Percentiles rank a stretch among this genome's conserved stretches.
Conservation (phyloP, 64 coral and sea anemone genomes). For the Actinia equina region DNA sequence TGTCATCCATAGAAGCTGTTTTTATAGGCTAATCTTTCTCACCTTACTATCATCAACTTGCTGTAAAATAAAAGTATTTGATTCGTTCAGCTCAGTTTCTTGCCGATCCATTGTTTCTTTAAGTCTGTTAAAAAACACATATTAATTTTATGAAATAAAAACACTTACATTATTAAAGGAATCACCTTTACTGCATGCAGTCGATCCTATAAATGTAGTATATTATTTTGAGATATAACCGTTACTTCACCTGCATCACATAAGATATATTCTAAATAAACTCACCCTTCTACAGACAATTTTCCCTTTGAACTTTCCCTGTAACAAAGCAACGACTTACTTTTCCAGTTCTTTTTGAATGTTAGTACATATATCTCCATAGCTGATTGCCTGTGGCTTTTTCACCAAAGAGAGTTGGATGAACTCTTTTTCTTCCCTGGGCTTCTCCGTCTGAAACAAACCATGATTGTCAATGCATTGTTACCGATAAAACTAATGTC, state of each 20-base stretch:
- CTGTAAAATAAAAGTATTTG: constrained; percentile 25
- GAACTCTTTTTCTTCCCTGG: constrained; percentile 42
- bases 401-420: constrained; percentile 38
- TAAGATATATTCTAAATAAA: too few species aligned
- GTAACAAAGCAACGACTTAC: constrained; percentile 30
- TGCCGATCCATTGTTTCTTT: constrained; percentile 45
- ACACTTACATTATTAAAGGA: not conserved
- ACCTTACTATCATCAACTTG: not conserved
- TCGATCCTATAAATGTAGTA: too few species aligned
- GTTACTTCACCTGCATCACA: too few species aligned
- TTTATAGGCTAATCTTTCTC: not conserved
- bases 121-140: constrained; percentile 20
- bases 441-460: constrained; percentile 7
- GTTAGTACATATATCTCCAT: constrained; percentile 40
- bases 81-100: constrained; percentile 44
- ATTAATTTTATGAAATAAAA: too few species aligned
- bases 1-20: too few species aligned
- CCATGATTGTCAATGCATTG: not conserved
- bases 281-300: too few species aligned
- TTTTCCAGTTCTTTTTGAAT: constrained; percentile 45
- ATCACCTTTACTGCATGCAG: not conserved
- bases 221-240: too few species aligned
- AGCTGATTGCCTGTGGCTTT: constrained; percentile 49
- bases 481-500: too few species aligned
- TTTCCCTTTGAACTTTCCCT: too few species aligned